Conservation (phyloP, 2,113 vertebrate genomes). For the Butorides virescens region DNA sequence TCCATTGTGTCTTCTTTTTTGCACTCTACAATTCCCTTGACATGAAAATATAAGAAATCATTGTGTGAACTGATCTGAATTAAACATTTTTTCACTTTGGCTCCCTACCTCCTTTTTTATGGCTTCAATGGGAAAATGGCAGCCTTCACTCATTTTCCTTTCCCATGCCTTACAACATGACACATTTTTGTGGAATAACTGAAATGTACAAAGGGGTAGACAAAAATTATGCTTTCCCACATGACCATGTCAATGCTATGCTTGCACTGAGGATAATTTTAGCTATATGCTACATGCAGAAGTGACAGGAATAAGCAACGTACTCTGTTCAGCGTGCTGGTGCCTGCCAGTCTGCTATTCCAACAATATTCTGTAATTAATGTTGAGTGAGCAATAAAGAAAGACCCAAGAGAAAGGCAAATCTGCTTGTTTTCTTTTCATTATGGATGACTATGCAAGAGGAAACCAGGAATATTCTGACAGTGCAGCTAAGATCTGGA, state of each 20-base stretch:
- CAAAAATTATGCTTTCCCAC: background rate
- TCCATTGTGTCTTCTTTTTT: conserved; percentile 18
- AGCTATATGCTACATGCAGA: background rate
- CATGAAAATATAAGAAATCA: conserved; percentile 33
- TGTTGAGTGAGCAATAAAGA: conserved; percentile 69
- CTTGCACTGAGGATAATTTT: background rate
- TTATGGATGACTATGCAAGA: conserved; percentile 61
- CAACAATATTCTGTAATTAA: conserved; percentile 68
- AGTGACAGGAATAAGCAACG: background rate
- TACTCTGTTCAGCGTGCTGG: conserved; percentile 7
- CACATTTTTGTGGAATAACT: background rate
- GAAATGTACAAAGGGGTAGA: background rate
- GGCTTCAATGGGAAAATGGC: background rate
- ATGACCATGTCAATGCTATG: background rate
- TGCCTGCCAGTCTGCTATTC: conserved; percentile 53
- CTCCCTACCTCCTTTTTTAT: background rate
- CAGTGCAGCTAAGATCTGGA: conserved; percentile 66
- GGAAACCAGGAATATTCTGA: conserved; percentile 62
- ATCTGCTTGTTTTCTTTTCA: conserved; percentile 69
- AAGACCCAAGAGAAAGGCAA: conserved; percentile 65
- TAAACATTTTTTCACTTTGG: conserved; percentile 31
- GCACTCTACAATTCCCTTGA: conserved; percentile 3
- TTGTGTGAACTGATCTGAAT: conserved; percentile 40
- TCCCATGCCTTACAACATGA: background rate
- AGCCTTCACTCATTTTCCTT: conserved; percentile 9